Evolutionary conservation across 2,113 vertebrate species (phyloP), one percentile per base, ranked within the genome.

Genomic region (Hemiscyllium ocellatum): DNA sequence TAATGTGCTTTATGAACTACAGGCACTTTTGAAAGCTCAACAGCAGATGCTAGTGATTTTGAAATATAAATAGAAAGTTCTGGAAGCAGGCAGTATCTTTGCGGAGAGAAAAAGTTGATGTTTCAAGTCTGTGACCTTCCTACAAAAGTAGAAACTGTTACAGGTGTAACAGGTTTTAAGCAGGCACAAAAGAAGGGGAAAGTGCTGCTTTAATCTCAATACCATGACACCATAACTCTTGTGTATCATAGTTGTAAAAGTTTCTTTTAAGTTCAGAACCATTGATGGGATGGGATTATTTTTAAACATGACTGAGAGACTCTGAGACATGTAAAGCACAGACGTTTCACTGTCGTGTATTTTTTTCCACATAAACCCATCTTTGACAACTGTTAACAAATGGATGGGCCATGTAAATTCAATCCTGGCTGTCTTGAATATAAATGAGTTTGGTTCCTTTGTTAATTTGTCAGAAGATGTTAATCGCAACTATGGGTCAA

Each of bases 381-480:
- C 47, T 72, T 76, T 95, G 68, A 69, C 42, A 95, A 29, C 42
- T 50, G 69, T 24, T 95, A 10, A 95, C 47, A 52, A 93, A 95
- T 72, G 69, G 68, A 72, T 50, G 42, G 94, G 6, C 47, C 42
- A 15, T n/a, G 94, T 12, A 50, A 15, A 3, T 72, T 95, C 13
- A 72, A 95, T 70, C 12, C 17, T 47, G 72, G 94, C 12, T 95
- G 94, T 33, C 37, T 66, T 47, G 94, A 72, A 95, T 95, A 52
- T 95, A 95, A 95, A 95, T 95, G 68, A 95, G 94, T 22, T 33
- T 15, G 69, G 50, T 95, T 52, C 68, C 47, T 72, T 95, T 95
- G 94, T 95, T 70, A 72, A 95, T 50, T 72, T 70, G 69, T 52
- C 94, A 50, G 93, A 37, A 42, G 90, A 76, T 95, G 94, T 95